Percentiles rank a stretch among this genome's conserved stretches.
Conservation (phyloP, 2,113 vertebrate genomes). For the Aix galericulata region DNA sequence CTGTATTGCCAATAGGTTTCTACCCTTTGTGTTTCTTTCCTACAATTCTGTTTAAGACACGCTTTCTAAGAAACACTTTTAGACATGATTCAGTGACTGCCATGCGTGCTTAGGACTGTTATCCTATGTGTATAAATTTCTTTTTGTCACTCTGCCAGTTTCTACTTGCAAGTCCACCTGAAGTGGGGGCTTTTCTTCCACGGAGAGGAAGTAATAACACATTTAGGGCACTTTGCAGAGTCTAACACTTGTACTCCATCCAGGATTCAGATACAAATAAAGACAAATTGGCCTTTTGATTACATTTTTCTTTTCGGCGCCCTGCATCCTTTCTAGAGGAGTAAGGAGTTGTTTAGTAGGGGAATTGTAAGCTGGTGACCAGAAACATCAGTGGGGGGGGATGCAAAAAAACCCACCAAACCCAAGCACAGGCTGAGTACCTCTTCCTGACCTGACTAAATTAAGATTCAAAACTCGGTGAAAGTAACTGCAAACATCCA, state of each 20-base stretch:
- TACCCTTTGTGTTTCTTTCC: background rate
- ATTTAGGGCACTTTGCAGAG: background rate
- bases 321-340: background rate
- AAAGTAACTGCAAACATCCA: background rate
- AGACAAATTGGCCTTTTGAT: background rate
- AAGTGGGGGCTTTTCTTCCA: background rate
- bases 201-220: background rate
- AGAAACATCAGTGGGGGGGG: background rate
- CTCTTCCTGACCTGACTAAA: background rate
- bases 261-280: background rate
- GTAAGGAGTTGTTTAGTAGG: background rate
- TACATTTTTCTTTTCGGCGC: background rate
- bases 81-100: background rate
- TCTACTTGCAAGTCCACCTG: background rate
- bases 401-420: background rate
- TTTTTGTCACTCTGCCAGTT: background rate
- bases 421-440: background rate
- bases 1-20: background rate
- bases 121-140: background rate
- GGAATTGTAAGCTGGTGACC: background rate
- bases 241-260: background rate
- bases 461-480: background rate
- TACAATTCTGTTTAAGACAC: background rate
- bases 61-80: background rate
- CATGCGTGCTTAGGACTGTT: background rate